Conservation (phyloP, 2,888 invertebrate genomes). For the Thymelicus sylvestris region DNA sequence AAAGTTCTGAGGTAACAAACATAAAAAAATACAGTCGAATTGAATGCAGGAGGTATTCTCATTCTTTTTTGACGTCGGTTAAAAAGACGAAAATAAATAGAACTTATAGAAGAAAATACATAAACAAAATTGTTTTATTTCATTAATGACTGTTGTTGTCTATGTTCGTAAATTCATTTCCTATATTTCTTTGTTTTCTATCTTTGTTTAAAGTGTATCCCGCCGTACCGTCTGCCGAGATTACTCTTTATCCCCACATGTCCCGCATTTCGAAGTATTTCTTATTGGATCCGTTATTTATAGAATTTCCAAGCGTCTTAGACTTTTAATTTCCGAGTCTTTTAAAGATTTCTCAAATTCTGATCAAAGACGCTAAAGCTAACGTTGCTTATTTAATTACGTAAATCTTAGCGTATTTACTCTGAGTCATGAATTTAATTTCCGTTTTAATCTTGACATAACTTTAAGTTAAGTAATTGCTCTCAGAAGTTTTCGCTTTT, state of each 20-base stretch:
- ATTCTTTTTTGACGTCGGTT: no score
- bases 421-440: not conserved
- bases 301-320: conserved; percentile 23
- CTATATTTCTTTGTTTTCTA: conserved; percentile 7
- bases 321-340: conserved; percentile 27
- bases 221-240: conserved; percentile 12
- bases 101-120: no score
- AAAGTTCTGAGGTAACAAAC: no score
- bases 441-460: no score
- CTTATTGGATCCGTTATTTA: conserved; percentile 28
- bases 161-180: conserved; percentile 14
- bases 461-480: no score
- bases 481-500: no score
- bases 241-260: conserved; percentile 26
- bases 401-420: not conserved
- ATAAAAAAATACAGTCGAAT: no score
- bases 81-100: no score
- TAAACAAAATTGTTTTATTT: no score
- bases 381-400: not conserved
- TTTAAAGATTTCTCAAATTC: conserved; percentile 4
- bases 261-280: conserved; percentile 18
- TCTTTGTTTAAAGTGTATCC: conserved; percentile 10
- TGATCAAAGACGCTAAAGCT: not conserved
- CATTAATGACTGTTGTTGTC: not conserved
- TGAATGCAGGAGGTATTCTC: no score